Evolutionary conservation across 2,888 invertebrate genomes (phyloP).

Genomic region (Agrenia bidenticulata): DNA sequence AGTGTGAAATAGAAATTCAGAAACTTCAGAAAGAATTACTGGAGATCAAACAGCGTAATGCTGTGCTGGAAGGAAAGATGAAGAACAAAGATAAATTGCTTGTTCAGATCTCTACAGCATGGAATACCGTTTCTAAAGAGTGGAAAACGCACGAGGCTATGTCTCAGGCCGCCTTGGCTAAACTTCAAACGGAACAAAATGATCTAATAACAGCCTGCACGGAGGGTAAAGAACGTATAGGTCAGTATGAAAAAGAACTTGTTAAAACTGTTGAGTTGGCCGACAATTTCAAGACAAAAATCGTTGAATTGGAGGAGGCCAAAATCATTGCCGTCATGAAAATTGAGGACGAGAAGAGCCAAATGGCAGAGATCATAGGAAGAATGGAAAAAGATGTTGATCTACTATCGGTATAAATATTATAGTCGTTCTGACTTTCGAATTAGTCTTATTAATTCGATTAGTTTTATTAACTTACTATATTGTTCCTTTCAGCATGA

Average conservation of each 20-base stretch:
- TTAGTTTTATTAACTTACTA: too few relatives aligned
- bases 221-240: conserved; percentile 36
- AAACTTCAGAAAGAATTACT: conserved; percentile 41
- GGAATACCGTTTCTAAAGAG: conserved; percentile 44
- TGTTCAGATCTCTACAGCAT: conserved; percentile 42
- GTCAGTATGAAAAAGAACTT: conserved; percentile 47
- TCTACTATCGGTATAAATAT: not conserved
- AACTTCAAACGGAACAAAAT: conserved; percentile 45
- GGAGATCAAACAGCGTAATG: conserved; percentile 41
- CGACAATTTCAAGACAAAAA: conserved; percentile 40
- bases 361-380: not conserved
- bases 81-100: conserved; percentile 33
- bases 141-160: conserved; percentile 48
- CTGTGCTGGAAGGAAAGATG: conserved; percentile 35
- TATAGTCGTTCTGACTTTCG: not conserved
- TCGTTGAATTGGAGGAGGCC: conserved; percentile 9
- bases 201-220: conserved; percentile 32
- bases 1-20: conserved; percentile 47
- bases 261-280: conserved; percentile 44
- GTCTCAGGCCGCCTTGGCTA: conserved; percentile 32
- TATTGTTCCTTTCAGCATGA: conserved; percentile 34
- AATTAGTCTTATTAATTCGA: not conserved
- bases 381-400: not conserved
- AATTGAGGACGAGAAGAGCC: not conserved
- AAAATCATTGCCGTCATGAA: not conserved